Conservation (phyloP, 2,888 invertebrate genomes). For the Diplolepis rosae region DNA sequence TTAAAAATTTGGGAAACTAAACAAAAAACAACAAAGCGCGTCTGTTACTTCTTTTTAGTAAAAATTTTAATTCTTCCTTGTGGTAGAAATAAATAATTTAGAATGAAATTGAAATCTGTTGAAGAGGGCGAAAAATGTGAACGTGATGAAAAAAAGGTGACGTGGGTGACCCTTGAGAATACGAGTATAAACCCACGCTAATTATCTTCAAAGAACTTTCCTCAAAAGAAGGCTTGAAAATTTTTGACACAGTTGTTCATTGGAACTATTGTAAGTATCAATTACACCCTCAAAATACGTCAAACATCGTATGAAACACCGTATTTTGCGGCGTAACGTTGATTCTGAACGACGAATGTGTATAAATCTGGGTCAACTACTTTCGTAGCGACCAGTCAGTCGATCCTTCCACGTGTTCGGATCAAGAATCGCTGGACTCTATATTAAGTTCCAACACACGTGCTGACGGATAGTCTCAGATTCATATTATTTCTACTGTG, state of each 20-base stretch:
- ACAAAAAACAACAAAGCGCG: too few relatives aligned
- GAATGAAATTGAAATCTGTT: too few relatives aligned
- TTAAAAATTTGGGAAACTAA: too few relatives aligned
- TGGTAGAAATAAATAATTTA: too few relatives aligned
- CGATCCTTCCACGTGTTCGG: constrained; percentile 26
- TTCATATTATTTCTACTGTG: constrained; percentile 12
- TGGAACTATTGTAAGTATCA: not conserved
- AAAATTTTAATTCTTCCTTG: too few relatives aligned
- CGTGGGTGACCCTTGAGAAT: not conserved
- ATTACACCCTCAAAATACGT: constrained; percentile 4
- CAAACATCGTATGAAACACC: not conserved
- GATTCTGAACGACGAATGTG: constrained; percentile 16
- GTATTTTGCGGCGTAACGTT: constrained; percentile 1
- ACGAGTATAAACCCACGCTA: not conserved
- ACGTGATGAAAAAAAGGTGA: not conserved
- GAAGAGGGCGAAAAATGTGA: too few relatives aligned
- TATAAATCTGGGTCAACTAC: constrained; percentile 27
- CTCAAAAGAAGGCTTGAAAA: not conserved
- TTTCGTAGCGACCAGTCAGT: constrained; percentile 10
- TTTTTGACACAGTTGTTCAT: not conserved
- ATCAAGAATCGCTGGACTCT: constrained; percentile 14
- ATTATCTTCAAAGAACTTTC: not conserved
- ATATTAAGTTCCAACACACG: constrained; percentile 25
- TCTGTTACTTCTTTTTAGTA: too few relatives aligned
- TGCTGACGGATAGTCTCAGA: constrained; percentile 15